Evolutionary conservation across 2,888 invertebrate genomes (phyloP).

Genomic region (Incurvaria masculella): DNA sequence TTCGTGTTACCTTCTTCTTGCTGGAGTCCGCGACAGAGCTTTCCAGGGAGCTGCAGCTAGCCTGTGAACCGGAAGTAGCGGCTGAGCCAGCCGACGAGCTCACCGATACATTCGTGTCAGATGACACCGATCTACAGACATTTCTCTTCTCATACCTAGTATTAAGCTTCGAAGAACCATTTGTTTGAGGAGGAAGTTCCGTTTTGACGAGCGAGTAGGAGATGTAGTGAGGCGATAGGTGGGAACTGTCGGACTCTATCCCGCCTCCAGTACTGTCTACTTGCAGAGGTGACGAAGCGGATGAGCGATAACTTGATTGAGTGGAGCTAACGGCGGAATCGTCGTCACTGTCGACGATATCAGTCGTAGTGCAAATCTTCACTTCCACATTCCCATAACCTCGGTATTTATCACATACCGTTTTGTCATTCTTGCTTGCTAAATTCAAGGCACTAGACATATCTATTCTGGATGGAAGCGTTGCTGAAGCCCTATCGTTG

Average conservation of each 20-base stretch:
- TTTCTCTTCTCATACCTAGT: constrained; percentile 53
- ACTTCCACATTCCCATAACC: constrained; percentile 46
- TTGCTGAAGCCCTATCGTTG: constrained; percentile 21
- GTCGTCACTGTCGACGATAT: constrained; percentile 73
- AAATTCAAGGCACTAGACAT: constrained; percentile 21
- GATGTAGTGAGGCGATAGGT: constrained; percentile 44
- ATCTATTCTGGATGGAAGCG: constrained; percentile 22
- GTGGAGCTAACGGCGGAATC: constrained; percentile 87
- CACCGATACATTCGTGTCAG: constrained; percentile 69
- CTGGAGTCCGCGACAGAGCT: constrained; percentile 62
- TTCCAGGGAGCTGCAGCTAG: constrained; percentile 64
- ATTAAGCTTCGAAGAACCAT: constrained; percentile 31
- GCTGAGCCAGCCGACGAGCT: constrained; percentile 69
- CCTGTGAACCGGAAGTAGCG: constrained; percentile 70
- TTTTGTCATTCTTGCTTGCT: constrained; percentile 32
- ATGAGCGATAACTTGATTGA: constrained; percentile 74
- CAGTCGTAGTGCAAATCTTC: constrained; percentile 46
- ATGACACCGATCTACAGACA: constrained; percentile 65
- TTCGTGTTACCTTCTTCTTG: constrained; percentile 68
- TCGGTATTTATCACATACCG: constrained; percentile 28
- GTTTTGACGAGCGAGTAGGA: constrained; percentile 44
- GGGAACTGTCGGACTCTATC: constrained; percentile 56
- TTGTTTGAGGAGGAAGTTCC: constrained; percentile 36
- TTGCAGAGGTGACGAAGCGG: constrained; percentile 72
- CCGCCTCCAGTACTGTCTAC: too few relatives aligned